Evolutionary conservation across 2,888 invertebrate species (phyloP).

Genomic region (Acleris sparsana): DNA sequence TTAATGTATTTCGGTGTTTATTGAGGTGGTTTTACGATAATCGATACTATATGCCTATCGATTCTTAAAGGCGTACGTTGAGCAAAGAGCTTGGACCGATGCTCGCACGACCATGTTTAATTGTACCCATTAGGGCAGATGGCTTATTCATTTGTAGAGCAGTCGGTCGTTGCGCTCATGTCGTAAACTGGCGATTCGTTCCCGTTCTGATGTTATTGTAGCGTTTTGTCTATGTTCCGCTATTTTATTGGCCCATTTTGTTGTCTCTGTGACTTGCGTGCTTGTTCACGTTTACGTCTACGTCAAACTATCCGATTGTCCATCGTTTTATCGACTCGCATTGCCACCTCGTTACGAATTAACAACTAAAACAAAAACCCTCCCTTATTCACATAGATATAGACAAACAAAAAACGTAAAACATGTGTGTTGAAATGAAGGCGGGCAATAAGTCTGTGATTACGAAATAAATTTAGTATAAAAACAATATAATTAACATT

Average conservation of each 20-base stretch:
- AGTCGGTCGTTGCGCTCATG: conserved; percentile 80
- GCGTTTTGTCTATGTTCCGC: conserved; percentile 82
- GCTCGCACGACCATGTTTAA: conserved; percentile 78
- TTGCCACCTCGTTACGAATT: conserved; percentile 10
- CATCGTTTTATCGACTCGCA: conserved; percentile 38
- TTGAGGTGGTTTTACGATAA: conserved; percentile 9
- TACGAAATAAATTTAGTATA: conserved; percentile 56
- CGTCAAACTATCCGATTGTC: conserved; percentile 43
- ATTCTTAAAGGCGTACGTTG: conserved; percentile 66
- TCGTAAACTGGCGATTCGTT: conserved; percentile 83
- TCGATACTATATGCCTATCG: conserved; percentile 44
- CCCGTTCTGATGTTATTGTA: conserved; percentile 83
- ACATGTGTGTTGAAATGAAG: conserved; percentile 45
- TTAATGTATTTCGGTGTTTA: no score
- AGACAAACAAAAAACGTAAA: neutral
- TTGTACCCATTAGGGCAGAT: conserved; percentile 83
- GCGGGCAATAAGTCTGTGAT: conserved; percentile 49
- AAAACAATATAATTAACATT: conserved; percentile 71
- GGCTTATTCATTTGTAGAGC: conserved; percentile 84
- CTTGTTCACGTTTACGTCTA: conserved; percentile 60
- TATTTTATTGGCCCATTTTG: conserved; percentile 79
- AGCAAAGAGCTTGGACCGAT: conserved; percentile 57
- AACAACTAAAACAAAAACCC: neutral
- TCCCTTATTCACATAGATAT: neutral
- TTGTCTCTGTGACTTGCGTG: conserved; percentile 70